Base-by-base conservation (phyloP, 1,140 invertebrate species). In the Sycophila sp. region DNA sequence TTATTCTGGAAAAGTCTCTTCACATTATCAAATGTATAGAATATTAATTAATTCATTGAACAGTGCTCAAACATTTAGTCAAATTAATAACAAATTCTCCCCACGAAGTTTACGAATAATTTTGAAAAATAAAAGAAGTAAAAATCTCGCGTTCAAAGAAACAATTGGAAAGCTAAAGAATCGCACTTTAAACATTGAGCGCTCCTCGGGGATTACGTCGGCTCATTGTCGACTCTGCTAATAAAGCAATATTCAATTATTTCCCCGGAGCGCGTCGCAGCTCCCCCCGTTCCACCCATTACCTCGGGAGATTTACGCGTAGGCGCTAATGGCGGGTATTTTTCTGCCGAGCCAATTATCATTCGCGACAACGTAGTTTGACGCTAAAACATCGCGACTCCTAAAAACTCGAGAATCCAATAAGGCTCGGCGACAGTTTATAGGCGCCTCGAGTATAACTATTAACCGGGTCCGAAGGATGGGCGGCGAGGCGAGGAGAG, bases 191-290 rank as follows among this genome's bases (percentile, higher is more conserved):
- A n/a, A n/a, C n/a, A n/a, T n/a, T n/a, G n/a, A n/a, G n/a, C n/a
- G n/a, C n/a, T n/a, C n/a, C n/a, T n/a, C n/a, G n/a, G n/a, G n/a
- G n/a, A n/a, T n/a, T n/a, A n/a, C 15, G 22, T 34, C 11, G 19
- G 28, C 30, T 56, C 24, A n/a, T 19, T 19, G 53, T 56, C 17
- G 30, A 2, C 38, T 34, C 11, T 56, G 28, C 22, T 34, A 49
- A 63, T 34, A 63, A 45, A 49, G 60, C 45, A 49, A 63, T 49
- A 34, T 49, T 49, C 42, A 63, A 63, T 63, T 63, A 49, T 63
- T 34, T 15, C 8, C 5, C 5, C 13, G 0, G 1, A 4, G 1
- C 38, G 13, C 38, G 1, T 13, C 28, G 7, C 11, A 24, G 8
- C 1, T 47, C 10, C 17, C 0, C 19, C 7, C 26, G 6, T 28